phyloP scores from a whole-genome alignment of 2,888 invertebrate genomes.

The Pomacea canaliculata region DNA sequence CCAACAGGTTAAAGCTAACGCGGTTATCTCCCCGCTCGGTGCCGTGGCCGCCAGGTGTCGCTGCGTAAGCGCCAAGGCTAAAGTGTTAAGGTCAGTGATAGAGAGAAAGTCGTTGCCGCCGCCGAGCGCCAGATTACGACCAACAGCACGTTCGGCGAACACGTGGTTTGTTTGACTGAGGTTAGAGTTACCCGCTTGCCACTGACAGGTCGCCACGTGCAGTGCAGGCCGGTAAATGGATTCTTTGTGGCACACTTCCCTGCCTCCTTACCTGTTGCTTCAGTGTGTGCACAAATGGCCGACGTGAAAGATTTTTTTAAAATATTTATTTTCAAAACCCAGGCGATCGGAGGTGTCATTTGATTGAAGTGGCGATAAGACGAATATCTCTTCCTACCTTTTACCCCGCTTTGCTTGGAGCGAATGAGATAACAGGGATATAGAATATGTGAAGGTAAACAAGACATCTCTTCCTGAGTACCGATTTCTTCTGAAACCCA shows the following conservation, averaged over 20 bases:
- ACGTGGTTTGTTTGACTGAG: constrained; percentile 6
- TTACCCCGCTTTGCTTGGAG: too few species aligned
- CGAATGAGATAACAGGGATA: too few species aligned
- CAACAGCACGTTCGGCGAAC: constrained; percentile 12
- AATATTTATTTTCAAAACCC: too few species aligned
- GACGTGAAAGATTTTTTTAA: too few species aligned
- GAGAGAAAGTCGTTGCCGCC: not conserved
- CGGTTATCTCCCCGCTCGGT: not conserved
- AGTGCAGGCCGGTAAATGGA: not conserved
- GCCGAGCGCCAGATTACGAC: not conserved
- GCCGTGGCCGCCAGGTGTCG: not conserved
- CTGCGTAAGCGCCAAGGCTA: not conserved
- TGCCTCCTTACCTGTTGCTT: not conserved
- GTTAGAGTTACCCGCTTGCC: constrained; percentile 10
- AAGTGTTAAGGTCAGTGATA: not conserved
- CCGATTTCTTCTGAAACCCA: too few species aligned
- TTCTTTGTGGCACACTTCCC: not conserved
- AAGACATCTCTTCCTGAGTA: too few species aligned
- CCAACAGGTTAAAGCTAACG: constrained; percentile 1
- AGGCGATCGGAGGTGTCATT: too few species aligned
- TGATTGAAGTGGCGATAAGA: too few species aligned
- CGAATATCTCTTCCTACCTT: too few species aligned
- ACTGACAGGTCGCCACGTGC: not conserved
- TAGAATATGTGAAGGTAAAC: too few species aligned
- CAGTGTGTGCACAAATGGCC: not conserved